Evolutionary conservation across 2,113 vertebrate species (phyloP).

Genomic region (Tylochromis polylepis): DNA sequence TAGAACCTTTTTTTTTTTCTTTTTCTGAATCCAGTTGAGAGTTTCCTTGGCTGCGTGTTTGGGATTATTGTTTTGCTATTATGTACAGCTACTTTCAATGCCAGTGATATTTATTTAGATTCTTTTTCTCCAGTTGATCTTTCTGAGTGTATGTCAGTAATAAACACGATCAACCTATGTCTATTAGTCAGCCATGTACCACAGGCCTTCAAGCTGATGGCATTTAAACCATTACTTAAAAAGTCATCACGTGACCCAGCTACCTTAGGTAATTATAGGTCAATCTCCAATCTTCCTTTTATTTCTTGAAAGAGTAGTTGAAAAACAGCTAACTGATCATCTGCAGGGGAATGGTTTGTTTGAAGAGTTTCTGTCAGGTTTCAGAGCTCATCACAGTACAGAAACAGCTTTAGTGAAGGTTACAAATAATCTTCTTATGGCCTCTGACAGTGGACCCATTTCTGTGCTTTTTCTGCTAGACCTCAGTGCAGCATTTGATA

Average conservation of each 20-base stretch:
- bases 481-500: not conserved
- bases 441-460: not conserved
- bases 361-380: not conserved
- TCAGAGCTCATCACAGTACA: not conserved
- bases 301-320: not conserved
- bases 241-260: not conserved
- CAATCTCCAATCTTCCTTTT: not conserved
- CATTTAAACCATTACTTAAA: not conserved
- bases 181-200: not conserved
- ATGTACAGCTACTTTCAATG: too few species aligned
- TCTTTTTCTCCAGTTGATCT: too few species aligned
- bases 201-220: not conserved
- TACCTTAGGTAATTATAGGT: not conserved
- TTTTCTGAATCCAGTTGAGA: not conserved
- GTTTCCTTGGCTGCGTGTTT: too few species aligned
- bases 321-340: not conserved
- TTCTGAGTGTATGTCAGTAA: not conserved
- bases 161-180: not conserved
- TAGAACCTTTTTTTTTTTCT: not conserved
- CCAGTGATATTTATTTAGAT: too few species aligned
- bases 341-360: not conserved
- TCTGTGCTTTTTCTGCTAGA: not conserved
- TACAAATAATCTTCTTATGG: not conserved
- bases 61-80: too few species aligned
- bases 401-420: too few species aligned